Evolutionary conservation across 2,888 invertebrate genomes (phyloP).

Genomic region (Chrysotoxum bicinctum): DNA sequence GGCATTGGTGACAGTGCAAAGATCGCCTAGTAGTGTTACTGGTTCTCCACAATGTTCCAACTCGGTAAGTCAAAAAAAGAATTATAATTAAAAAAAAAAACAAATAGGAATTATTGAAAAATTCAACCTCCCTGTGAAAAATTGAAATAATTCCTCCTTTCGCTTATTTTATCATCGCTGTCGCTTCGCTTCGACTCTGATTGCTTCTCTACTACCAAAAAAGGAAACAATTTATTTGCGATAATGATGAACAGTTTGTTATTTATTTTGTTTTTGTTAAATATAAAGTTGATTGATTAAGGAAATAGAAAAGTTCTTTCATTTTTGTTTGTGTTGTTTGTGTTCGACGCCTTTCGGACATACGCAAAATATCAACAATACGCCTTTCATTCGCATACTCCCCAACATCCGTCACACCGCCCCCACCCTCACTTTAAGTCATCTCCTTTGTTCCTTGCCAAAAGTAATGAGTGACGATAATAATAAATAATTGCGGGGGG

Average conservation of each 20-base stretch:
- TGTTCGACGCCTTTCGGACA: background rate
- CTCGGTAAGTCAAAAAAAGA: constrained; percentile 78
- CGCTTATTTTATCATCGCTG: constrained; percentile 29
- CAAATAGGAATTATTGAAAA: constrained; percentile 8
- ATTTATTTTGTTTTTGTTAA: constrained; percentile 18
- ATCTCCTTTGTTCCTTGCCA: constrained; percentile 67
- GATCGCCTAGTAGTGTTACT: constrained; percentile 88
- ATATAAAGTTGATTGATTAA: constrained; percentile 9
- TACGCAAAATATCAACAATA: constrained; percentile 69
- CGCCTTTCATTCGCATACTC: constrained; percentile 56
- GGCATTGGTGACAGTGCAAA: constrained; percentile 89
- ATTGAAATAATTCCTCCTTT: constrained; percentile 55
- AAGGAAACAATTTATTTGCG: constrained; percentile 69
- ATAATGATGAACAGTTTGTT: constrained; percentile 35
- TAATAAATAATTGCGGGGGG: constrained; percentile 32
- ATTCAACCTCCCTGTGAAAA: constrained; percentile 60
- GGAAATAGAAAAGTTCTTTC: constrained; percentile 20
- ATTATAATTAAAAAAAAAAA: constrained; percentile 9
- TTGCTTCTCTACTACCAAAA: constrained; percentile 55
- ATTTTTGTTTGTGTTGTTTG: constrained; percentile 27
- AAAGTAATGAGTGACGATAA: constrained; percentile 47
- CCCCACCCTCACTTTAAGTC: constrained; percentile 1
- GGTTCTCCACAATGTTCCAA: constrained; percentile 83
- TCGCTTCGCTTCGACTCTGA: background rate
- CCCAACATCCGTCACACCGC: background rate